These are phyloP conservation scores for Styela plicata DNA, from an alignment of 23 tunicate genomes.

Conservation along the genomic window DNA sequence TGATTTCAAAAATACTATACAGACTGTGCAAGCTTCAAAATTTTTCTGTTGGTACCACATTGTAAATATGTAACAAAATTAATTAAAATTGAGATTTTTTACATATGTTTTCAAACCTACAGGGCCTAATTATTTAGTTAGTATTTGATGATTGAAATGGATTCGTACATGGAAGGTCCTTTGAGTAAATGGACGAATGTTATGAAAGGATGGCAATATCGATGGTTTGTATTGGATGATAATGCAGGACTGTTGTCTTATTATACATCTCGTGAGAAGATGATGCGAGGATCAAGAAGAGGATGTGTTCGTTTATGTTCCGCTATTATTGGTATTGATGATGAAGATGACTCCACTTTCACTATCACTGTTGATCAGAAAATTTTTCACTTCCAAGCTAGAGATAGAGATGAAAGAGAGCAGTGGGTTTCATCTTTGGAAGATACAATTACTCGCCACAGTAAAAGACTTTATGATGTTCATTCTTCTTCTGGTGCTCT, in stretches of 20 bases:
- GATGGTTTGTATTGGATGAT: constrained; percentile 94
- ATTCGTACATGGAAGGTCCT: constrained; percentile 87
- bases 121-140: too few relatives aligned
- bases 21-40: too few relatives aligned
- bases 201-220: constrained; percentile 97
- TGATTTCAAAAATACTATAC: too few relatives aligned
- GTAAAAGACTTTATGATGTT: constrained; percentile 33
- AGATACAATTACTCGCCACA: constrained; percentile 83
- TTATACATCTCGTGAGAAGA: constrained; percentile 72
- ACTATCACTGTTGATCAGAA: constrained; percentile 96
- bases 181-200: constrained; percentile 94
- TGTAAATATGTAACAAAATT: too few relatives aligned
- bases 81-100: too few relatives aligned
- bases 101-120: too few relatives aligned
- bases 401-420: constrained; percentile 84
- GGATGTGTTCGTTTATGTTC: constrained; percentile 87
- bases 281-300: constrained; percentile 83
- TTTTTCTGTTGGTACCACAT: too few relatives aligned
- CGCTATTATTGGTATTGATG: constrained; percentile 94
- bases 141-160: too few relatives aligned
- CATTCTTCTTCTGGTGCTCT: constrained; percentile 27
- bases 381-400: constrained; percentile 77
- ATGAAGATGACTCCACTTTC: constrained; percentile 93
- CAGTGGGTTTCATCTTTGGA: constrained; percentile 88
- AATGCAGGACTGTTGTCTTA: constrained; percentile 86